Conservation (phyloP, 2,113 vertebrate species). For the Mus spicilegus region DNA sequence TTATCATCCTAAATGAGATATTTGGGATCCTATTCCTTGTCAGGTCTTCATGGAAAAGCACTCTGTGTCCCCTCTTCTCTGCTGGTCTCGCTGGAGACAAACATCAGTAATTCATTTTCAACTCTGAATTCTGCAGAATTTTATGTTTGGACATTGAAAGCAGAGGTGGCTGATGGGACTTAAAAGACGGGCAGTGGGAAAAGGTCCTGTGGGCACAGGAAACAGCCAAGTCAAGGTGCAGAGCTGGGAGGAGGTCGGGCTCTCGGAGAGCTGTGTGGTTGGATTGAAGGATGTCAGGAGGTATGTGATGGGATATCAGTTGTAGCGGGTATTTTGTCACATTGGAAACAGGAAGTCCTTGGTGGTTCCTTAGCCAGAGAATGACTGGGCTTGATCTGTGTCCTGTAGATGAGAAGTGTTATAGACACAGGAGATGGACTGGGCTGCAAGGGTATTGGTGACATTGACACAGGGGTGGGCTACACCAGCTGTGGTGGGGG, state of each 20-base stretch:
- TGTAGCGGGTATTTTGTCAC: background rate
- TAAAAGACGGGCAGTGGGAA: background rate
- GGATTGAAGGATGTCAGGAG: background rate
- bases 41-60: background rate
- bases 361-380: background rate
- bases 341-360: background rate
- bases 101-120: background rate
- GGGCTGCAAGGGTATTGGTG: background rate
- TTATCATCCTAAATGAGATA: background rate
- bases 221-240: accelerated
- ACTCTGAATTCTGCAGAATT: background rate
- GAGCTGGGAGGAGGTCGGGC: background rate
- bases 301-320: background rate
- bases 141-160: too few species aligned
- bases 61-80: background rate
- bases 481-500: background rate
- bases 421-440: background rate
- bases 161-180: background rate
- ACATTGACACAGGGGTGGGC: too few species aligned
- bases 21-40: background rate
- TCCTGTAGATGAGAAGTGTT: background rate
- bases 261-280: background rate
- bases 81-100: background rate
- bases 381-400: background rate
- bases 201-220: background rate